A percentile compares a stretch with the other conserved stretches of the same genome.
phyloP scores from a whole-genome alignment of 1,140 invertebrate species.

The Lanistes nyassanus region DNA sequence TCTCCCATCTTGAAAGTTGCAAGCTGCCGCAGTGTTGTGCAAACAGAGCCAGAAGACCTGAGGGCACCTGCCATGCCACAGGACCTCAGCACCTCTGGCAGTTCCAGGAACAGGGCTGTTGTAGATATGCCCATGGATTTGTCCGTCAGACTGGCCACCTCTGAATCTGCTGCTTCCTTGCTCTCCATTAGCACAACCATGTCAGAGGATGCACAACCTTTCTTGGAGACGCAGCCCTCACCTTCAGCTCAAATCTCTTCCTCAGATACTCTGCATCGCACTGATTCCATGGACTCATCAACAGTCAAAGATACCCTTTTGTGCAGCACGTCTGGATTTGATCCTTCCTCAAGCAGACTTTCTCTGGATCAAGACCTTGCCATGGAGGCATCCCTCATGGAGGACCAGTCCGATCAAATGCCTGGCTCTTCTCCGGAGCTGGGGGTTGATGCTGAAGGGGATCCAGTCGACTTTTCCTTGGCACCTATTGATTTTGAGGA shows the following conservation, averaged over 20 bases:
- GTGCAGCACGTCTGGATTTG: not conserved
- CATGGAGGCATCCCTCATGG: not conserved
- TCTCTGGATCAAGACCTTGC: not conserved
- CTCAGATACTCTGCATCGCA: not conserved
- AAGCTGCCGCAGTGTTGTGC: not conserved
- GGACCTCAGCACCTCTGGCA: slow-evolving; percentile 17
- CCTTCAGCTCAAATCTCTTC: slow-evolving; percentile 6
- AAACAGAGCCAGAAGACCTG: slow-evolving; percentile 18
- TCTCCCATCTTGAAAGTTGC: not conserved
- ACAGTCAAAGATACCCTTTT: slow-evolving; percentile 22
- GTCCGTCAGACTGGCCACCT: slow-evolving; percentile 10
- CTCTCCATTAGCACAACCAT: not conserved
- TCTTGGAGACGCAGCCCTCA: not conserved
- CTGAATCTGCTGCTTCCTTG: not conserved
- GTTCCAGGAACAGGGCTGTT: not conserved
- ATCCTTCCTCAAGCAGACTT: slow-evolving; percentile 11
- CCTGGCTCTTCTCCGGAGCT: slow-evolving; percentile 10
- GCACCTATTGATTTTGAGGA: slow-evolving; percentile 20
- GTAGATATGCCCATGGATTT: slow-evolving; percentile 23
- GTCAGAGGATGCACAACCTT: not conserved
- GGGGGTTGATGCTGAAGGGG: slow-evolving; percentile 22
- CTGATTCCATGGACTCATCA: slow-evolving; percentile 10
- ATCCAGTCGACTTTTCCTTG: slow-evolving; percentile 21
- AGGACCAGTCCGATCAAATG: not conserved
- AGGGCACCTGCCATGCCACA: slow-evolving; percentile 12